Conservation (phyloP, 1,140 invertebrate genomes). For the Eurosta solidaginis region DNA sequence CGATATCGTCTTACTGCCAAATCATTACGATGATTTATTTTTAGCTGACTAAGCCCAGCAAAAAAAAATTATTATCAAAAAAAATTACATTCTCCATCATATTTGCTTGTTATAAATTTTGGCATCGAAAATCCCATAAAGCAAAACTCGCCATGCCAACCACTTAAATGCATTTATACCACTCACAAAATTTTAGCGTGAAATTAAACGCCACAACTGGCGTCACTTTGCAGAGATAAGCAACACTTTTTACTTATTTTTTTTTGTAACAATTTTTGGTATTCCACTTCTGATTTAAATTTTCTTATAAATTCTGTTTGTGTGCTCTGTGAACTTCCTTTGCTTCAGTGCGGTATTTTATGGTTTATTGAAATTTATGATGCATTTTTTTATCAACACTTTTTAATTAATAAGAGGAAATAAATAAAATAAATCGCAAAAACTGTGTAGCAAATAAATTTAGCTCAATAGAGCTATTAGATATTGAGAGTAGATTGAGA, state of each 20-base stretch:
- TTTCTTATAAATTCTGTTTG: neutral
- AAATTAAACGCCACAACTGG: neutral
- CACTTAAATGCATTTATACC: neutral
- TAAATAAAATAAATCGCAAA: neutral
- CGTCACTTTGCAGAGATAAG: neutral
- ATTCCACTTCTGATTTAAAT: neutral
- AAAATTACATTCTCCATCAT: neutral
- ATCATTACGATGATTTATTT: neutral
- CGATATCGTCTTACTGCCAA: neutral
- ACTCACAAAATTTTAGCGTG: neutral
- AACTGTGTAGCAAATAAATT: neutral
- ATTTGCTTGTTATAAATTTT: neutral
- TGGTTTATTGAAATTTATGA: constrained; percentile 25
- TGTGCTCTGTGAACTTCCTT: neutral
- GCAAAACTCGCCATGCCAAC: neutral
- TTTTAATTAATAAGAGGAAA: neutral
- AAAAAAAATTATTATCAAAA: neutral
- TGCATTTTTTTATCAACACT: constrained; percentile 12
- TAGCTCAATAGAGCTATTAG: neutral
- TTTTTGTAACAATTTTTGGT: neutral
- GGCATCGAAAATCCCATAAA: too few relatives aligned
- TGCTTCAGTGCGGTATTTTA: neutral
- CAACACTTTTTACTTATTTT: neutral
- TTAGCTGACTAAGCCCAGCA: neutral
- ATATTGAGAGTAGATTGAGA: too few relatives aligned